Evolutionary conservation across 1,140 invertebrate species (phyloP), one percentile per base, ranked within the genome.

Genomic region (Drosophila bipectinata): DNA sequence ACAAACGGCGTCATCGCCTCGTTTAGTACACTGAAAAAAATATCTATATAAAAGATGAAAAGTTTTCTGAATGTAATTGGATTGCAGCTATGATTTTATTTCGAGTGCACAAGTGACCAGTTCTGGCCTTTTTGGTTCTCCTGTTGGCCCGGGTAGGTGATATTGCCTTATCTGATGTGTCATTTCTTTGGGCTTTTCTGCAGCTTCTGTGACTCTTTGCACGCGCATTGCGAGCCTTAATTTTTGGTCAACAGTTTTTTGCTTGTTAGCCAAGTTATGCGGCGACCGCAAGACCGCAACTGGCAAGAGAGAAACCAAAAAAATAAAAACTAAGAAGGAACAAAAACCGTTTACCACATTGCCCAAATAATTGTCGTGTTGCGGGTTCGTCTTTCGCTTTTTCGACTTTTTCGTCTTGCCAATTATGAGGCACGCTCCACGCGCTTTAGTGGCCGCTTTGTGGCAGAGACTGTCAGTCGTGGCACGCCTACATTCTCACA

Each of bases 151-250:
- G 61, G 79, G 69, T 81, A 90, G 87, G 87, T 90, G 88, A 80
- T 90, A 83, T 84, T 87, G 73, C 82, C 79, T 90, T 90, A 90
- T 90, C 88, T 78, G 88, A 83, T 90, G 82, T 90, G 88, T 90
- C 87, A 90, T 85, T 87, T 87, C 77, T 69, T 57, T 72, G 79
- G 74, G 77, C 66, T 60, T 47, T 44, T 14, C 32, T 49, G 59
- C 72, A 74, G 79, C 82, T 89, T 78, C 77, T 80, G 78, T 77
- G 79, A 78, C 75, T 83, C 75, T 72, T 79, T 69, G 62, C 78
- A 79, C 77, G 77, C 72, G 77, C 77, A 80, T 79, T 79, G 77
- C 63, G 77, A 74, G 72, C 67, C 78, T 82, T 81, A 57, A 74
- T 56, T 80, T 78, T 83, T 78, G 79, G 79, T 79, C 79, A 82